Conservation (phyloP, 2,113 vertebrate species). For the Platanista minor region DNA sequence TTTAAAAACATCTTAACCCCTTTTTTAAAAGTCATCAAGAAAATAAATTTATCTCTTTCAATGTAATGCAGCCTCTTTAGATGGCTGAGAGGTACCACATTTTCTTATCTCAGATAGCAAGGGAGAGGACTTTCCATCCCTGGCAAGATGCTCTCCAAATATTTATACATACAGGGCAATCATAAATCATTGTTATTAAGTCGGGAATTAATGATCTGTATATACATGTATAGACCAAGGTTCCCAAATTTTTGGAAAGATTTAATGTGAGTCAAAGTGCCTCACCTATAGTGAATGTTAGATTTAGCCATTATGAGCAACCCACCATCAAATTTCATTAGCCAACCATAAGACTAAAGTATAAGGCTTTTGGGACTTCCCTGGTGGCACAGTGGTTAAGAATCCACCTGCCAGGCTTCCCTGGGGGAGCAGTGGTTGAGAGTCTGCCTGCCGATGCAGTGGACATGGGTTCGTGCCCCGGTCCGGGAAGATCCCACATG, state of each 20-base stretch:
- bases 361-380: background rate
- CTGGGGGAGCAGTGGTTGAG: too few relatives aligned
- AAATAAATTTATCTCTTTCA: background rate
- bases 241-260: background rate
- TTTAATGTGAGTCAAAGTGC: background rate
- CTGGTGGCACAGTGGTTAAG: too few relatives aligned
- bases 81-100: background rate
- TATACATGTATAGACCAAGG: background rate
- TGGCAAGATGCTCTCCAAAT: background rate
- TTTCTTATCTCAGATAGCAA: background rate
- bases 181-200: background rate
- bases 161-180: background rate
- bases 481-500: too few relatives aligned
- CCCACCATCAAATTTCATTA: background rate
- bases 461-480: too few relatives aligned
- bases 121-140: background rate
- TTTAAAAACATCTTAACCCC: background rate
- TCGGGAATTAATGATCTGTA: background rate
- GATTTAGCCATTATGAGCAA: background rate
- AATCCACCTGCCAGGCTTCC: too few relatives aligned
- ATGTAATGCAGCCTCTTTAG: background rate
- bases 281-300: background rate
- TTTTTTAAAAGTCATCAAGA: background rate
- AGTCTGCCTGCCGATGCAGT: too few relatives aligned
- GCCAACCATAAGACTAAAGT: background rate